Evolutionary conservation across 2,797 vertebrate species (phyloP).

Genomic region (Agapornis canus): DNA sequence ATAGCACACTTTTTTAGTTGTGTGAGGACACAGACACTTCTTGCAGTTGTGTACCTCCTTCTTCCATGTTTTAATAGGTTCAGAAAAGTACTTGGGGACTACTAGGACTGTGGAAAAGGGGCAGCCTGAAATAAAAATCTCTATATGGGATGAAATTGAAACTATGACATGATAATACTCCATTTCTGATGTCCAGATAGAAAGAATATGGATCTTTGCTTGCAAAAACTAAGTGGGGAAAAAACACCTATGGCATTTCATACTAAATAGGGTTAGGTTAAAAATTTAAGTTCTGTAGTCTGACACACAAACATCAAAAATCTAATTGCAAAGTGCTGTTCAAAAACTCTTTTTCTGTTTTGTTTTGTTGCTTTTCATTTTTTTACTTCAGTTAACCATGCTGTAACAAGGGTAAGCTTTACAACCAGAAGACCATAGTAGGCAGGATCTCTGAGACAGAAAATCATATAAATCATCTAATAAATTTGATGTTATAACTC

Average conservation of each 20-base stretch:
- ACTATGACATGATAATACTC: background rate
- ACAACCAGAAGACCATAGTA: background rate
- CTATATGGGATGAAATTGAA: background rate
- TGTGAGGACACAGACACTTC: background rate
- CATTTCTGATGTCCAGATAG: background rate
- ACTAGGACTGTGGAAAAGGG: background rate
- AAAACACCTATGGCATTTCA: background rate
- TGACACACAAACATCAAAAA: background rate
- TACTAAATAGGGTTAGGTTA: background rate
- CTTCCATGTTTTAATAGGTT: background rate
- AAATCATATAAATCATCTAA: background rate
- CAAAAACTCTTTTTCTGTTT: background rate
- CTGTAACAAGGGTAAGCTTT: background rate
- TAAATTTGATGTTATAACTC: background rate
- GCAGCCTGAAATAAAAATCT: background rate
- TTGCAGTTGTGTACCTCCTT: background rate
- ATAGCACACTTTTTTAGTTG: background rate
- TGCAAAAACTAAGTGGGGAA: background rate
- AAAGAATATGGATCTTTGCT: background rate
- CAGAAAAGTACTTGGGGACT: background rate
- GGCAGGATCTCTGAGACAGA: background rate
- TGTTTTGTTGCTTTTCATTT: background rate
- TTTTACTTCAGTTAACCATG: background rate
- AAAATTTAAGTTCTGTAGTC: background rate
- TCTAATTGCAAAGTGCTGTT: background rate